A percentile compares a stretch with the other conserved stretches of the same genome.
Evolutionary conservation across 2,797 vertebrate genomes (phyloP).

Genomic region (Coregonus sp.): DNA sequence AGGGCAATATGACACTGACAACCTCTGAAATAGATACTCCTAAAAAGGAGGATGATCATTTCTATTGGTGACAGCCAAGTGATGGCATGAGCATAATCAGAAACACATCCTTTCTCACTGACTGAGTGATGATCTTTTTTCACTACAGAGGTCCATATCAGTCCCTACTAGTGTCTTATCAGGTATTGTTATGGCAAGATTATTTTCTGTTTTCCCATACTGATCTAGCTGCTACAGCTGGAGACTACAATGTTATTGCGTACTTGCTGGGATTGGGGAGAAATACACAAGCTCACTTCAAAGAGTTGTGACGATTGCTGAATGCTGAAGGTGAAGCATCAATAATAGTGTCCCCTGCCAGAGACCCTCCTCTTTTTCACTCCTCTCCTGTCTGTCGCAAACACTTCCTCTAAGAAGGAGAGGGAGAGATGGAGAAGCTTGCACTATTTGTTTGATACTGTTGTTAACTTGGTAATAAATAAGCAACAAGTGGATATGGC

Average conservation of each 20-base stretch:
- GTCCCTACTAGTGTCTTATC: too few relatives aligned
- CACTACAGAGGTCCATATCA: not conserved
- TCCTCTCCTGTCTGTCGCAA: too few relatives aligned
- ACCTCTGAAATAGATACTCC: not conserved
- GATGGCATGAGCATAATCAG: not conserved
- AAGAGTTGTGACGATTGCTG: not conserved
- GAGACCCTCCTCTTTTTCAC: not conserved
- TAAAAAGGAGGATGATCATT: not conserved
- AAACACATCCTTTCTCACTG: not conserved
- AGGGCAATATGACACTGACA: not conserved
- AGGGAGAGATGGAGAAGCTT: not conserved
- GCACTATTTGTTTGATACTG: not conserved
- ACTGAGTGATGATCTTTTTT: not conserved
- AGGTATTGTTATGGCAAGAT: not conserved
- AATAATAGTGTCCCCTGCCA: not conserved
- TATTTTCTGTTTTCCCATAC: too few relatives aligned
- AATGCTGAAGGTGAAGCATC: not conserved
- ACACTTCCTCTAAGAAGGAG: not conserved
- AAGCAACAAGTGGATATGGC: slow-evolving; percentile 48
- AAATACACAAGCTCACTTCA: not conserved
- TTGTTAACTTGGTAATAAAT: not conserved
- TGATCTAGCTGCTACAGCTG: too few relatives aligned
- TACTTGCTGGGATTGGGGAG: not conserved
- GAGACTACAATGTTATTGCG: too few relatives aligned
- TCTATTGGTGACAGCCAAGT: not conserved